Evolutionary conservation across 2,113 vertebrate species (phyloP).

Genomic region (Phoxinus phoxinus): DNA sequence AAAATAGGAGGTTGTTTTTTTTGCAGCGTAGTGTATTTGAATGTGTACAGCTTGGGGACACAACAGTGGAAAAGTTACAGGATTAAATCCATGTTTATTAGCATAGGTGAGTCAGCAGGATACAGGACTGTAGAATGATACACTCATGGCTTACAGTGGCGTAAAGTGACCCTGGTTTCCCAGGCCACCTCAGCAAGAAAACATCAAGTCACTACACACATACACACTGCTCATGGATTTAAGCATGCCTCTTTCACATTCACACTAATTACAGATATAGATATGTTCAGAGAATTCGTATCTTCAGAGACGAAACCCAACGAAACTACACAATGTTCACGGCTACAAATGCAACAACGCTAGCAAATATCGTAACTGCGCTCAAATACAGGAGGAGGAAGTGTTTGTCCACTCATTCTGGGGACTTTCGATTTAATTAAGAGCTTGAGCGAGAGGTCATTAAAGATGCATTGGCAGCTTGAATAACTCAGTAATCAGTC

Average conservation of each 20-base stretch:
- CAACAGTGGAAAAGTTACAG: background rate
- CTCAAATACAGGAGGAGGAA: slow-evolving; percentile 32
- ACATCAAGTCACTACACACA: slow-evolving; percentile 43
- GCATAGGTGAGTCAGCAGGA: slow-evolving; percentile 46
- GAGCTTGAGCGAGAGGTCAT: slow-evolving; percentile 37
- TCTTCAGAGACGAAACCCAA: slow-evolving; percentile 72
- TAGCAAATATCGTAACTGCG: slow-evolving; percentile 40
- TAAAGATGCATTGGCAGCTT: slow-evolving; percentile 39
- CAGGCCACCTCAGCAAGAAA: slow-evolving; percentile 44
- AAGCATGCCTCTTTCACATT: slow-evolving; percentile 75
- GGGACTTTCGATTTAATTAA: slow-evolving; percentile 27
- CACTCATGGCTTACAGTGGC: slow-evolving; percentile 60
- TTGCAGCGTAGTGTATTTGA: no score
- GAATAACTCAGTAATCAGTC: slow-evolving; percentile 39
- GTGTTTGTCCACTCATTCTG: slow-evolving; percentile 18
- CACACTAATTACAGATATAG: slow-evolving; percentile 72
- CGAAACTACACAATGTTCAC: slow-evolving; percentile 76
- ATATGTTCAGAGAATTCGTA: slow-evolving; percentile 74
- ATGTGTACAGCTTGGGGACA: background rate
- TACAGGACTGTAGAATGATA: slow-evolving; percentile 46
- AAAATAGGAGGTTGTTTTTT: no score
- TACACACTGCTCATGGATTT: slow-evolving; percentile 70
- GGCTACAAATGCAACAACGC: slow-evolving; percentile 56
- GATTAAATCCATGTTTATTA: slow-evolving; percentile 59
- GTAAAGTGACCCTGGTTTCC: slow-evolving; percentile 33